Evolutionary conservation across 2,888 invertebrate species (phyloP).

Genomic region (Muscina levida): DNA sequence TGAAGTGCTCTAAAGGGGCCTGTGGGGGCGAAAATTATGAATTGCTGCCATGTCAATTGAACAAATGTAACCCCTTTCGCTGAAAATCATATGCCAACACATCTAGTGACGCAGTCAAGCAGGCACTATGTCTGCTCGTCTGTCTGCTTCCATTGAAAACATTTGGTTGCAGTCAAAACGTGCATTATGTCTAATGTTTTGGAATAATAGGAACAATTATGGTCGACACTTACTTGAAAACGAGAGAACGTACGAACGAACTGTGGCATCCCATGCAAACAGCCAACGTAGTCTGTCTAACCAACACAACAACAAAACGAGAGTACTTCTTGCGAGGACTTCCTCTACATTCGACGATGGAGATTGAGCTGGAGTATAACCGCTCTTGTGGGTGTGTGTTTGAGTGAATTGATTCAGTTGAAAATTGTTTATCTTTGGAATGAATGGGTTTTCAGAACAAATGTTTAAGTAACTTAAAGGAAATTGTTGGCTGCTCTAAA

Average conservation of each 20-base stretch:
- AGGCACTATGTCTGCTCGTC: too few species aligned
- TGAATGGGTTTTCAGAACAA: slow-evolving; percentile 23
- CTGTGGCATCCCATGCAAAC: background rate
- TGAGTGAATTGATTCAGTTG: background rate
- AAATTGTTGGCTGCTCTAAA: background rate
- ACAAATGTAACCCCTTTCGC: slow-evolving; percentile 9
- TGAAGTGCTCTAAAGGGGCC: background rate
- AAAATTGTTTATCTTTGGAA: slow-evolving; percentile 24
- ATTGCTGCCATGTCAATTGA: slow-evolving; percentile 22
- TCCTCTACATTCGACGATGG: too few species aligned
- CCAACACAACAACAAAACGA: slow-evolving; percentile 10
- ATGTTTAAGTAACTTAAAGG: background rate
- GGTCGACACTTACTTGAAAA: slow-evolving; percentile 61
- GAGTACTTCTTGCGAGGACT: background rate
- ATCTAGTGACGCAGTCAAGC: background rate
- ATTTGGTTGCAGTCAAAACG: slow-evolving; percentile 49
- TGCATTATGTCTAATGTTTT: slow-evolving; percentile 54
- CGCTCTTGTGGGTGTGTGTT: too few species aligned
- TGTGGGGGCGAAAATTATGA: background rate
- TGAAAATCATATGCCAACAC: background rate
- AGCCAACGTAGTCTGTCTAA: background rate
- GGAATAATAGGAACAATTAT: slow-evolving; percentile 63
- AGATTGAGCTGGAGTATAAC: too few species aligned
- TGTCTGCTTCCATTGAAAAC: slow-evolving; percentile 29
- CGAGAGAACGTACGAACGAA: too few species aligned